These are phyloP conservation scores for Okamejei kenojei DNA, from an alignment of 2,797 vertebrate genomes.

Conservation along the genomic window DNA sequence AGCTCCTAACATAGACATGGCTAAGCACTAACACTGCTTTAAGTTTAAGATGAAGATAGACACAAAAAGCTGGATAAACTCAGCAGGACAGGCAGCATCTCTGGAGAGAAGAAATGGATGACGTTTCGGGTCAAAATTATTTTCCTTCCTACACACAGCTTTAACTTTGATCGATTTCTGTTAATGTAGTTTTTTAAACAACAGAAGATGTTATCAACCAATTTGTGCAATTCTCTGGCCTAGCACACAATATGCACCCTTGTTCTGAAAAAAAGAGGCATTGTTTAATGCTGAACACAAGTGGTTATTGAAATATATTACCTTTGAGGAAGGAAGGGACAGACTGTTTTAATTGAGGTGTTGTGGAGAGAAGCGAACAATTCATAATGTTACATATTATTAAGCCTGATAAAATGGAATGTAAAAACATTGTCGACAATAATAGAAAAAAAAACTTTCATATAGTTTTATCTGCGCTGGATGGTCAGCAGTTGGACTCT, in stretches of 20 bases:
- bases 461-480: neutral
- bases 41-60: too few relatives aligned
- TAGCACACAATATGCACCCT: neutral
- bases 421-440: neutral
- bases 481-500: neutral
- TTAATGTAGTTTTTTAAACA: neutral
- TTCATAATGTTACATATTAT: neutral
- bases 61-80: too few relatives aligned
- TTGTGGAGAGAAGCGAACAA: neutral
- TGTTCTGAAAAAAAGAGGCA: neutral
- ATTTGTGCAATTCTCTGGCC: neutral
- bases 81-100: too few relatives aligned
- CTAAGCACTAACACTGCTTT: neutral
- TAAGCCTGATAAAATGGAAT: neutral
- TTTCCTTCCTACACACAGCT: too few relatives aligned
- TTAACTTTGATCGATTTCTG: neutral
- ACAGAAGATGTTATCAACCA: neutral
- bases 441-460: neutral
- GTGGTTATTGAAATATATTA: neutral
- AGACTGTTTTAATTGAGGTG: neutral
- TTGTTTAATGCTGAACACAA: neutral
- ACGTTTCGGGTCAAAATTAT: too few relatives aligned
- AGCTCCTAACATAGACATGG: neutral
- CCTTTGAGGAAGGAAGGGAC: neutral
- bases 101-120: too few relatives aligned